Evolutionary conservation across 1,140 invertebrate genomes (phyloP).

Genomic region (Zaprionus africanus): DNA sequence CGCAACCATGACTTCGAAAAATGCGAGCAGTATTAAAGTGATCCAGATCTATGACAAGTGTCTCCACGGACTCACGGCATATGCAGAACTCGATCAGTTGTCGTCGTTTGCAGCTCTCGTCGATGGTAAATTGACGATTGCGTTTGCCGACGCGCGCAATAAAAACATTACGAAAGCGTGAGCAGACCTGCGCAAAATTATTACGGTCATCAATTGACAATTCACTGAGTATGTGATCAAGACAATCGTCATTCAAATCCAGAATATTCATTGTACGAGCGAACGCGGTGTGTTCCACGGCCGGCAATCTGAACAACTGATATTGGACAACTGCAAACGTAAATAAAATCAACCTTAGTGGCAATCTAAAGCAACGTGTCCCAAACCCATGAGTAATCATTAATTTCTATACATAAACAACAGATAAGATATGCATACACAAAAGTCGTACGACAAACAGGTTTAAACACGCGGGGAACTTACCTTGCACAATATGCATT

Average conservation of each 20-base stretch:
- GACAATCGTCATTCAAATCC: constrained; percentile 55
- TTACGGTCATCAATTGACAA: constrained; percentile 36
- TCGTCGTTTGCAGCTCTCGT: not conserved
- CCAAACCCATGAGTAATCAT: constrained; percentile 53
- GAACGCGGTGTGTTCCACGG: not conserved
- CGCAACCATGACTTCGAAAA: constrained; percentile 16
- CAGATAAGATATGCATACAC: constrained; percentile 35
- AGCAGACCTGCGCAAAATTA: constrained; percentile 50
- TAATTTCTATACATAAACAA: constrained; percentile 3
- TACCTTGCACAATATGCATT: constrained; percentile 42
- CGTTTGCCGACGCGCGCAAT: not conserved
- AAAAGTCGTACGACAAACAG: constrained; percentile 28
- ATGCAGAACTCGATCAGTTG: constrained; percentile 52
- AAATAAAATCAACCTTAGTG: constrained; percentile 16
- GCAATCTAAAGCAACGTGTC: constrained; percentile 44
- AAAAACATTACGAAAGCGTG: constrained; percentile 56
- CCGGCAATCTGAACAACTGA: constrained; percentile 26
- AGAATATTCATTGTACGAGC: constrained; percentile 43
- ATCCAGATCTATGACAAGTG: constrained; percentile 48
- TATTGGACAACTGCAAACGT: not conserved
- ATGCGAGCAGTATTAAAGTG: constrained; percentile 29
- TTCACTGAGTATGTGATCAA: constrained; percentile 38
- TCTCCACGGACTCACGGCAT: constrained; percentile 45
- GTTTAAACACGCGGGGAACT: constrained; percentile 35
- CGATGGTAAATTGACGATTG: constrained; percentile 36